Conservation (phyloP, 2,797 vertebrate species). For the Tympanoctomys barrerae region DNA sequence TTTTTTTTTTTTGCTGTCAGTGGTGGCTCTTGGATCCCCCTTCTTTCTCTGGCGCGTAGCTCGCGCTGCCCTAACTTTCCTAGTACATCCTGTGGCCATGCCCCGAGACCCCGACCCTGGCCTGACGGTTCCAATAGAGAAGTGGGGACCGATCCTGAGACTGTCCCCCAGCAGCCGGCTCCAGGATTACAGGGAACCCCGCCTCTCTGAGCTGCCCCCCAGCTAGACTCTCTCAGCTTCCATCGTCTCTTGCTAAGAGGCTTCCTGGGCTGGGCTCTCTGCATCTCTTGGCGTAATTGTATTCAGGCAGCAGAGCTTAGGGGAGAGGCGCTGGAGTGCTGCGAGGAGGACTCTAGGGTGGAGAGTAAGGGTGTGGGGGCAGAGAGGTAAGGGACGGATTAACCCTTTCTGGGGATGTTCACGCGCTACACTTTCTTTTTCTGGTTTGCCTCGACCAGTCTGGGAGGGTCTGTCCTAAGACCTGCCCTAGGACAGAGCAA, state of each 20-base stretch:
- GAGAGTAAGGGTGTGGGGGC: rapidly evolving
- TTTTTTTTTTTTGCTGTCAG: neutral
- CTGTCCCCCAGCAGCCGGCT: neutral
- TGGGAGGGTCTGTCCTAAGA: neutral
- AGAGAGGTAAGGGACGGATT: neutral
- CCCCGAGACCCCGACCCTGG: neutral
- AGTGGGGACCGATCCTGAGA: neutral
- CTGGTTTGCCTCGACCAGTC: neutral
- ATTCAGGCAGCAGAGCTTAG: neutral
- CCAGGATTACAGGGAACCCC: neutral
- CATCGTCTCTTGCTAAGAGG: neutral
- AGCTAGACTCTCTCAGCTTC: neutral
- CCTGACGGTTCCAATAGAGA: neutral
- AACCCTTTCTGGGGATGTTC: neutral
- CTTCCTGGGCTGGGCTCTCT: neutral
- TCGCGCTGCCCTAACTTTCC: conserved; percentile 62
- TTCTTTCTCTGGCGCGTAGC: neutral
- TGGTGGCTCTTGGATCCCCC: neutral
- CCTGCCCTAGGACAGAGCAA: neutral
- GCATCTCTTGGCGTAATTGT: neutral
- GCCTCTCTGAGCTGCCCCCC: neutral
- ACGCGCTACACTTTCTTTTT: neutral
- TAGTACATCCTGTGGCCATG: neutral
- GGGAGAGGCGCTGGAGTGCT: neutral
- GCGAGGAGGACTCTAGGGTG: neutral